Conservation (phyloP, 2,888 invertebrate genomes). For the Pachymerium ferrugineum region DNA sequence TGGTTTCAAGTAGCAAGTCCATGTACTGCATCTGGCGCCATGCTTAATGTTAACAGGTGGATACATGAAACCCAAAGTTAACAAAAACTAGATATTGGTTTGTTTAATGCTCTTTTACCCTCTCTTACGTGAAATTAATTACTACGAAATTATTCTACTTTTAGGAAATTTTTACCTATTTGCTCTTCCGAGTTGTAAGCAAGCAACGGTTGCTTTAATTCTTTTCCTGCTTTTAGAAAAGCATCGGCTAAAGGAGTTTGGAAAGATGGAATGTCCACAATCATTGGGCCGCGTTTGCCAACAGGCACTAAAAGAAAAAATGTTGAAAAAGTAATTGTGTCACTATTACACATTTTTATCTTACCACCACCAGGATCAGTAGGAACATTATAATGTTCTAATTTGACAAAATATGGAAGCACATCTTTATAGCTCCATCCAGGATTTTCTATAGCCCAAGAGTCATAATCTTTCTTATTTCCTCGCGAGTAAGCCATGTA, state of each 20-base stretch:
- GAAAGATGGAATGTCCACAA: not conserved
- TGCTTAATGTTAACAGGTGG: not conserved
- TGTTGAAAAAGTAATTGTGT: not conserved
- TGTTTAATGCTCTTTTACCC: not conserved
- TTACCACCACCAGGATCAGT: not conserved
- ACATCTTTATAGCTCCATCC: slow-evolving; percentile 3
- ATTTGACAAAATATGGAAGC: slow-evolving; percentile 6
- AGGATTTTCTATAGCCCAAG: not conserved
- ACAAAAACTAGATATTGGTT: not conserved
- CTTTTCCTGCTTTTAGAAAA: not conserved
- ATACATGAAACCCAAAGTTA: slow-evolving; percentile 4
- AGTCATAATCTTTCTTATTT: slow-evolving; percentile 2
- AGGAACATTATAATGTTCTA: not conserved
- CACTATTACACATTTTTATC: not conserved
- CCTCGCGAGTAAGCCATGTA: not conserved
- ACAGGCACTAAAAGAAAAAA: not conserved
- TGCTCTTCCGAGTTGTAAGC: not conserved
- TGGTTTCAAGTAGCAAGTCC: not conserved
- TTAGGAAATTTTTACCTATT: not conserved
- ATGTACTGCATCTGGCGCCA: not conserved
- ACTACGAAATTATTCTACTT: not conserved
- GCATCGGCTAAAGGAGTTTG: not conserved
- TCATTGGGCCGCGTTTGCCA: slow-evolving; percentile 5
- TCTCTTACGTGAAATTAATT: not conserved
- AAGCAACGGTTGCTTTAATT: not conserved